Evolutionary conservation across 2,888 invertebrate species (phyloP), one percentile per base, ranked within the genome.

Genomic region (Prenolepis imparis): DNA sequence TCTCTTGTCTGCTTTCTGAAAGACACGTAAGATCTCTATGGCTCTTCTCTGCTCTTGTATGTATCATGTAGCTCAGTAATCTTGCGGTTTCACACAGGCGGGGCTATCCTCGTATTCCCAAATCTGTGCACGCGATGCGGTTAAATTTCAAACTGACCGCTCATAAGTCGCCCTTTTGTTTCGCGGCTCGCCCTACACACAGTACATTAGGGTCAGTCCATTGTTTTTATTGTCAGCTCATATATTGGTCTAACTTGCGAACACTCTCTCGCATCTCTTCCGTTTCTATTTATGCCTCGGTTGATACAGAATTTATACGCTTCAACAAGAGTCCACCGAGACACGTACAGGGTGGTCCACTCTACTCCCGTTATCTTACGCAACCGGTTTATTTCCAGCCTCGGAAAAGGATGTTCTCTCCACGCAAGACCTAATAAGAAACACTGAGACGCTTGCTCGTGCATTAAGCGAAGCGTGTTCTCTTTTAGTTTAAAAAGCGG

Each of bases 111-210:
- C 87, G 83, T 88, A 88, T 81, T 84, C 77, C 73, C 68, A 78
- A 87, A 78, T 88, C 83, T 84, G 85, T 78, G 77, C 75, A 88
- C 81, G 85, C 84, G 83, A 88, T 88, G 87, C 87, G 84, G 67
- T 86, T 86, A 86, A 88, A 85, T 87, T 89, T 88, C 87, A 86
- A 86, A 81, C 86, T 87, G 87, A 85, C 88, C 86, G 82, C 84
- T 88, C 87, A 86, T 88, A 86, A 88, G 83, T 78, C 80, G 52
- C 81, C 84, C 89, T 84, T n/a, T 89, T 89, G 87, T 89, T 86
- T 85, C 67, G 70, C 64, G 82, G 83, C 83, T 84, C 87, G 87
- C 77, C 84, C n/a, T 67, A 77, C 67, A 67, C 75, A n/a, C n/a
- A n/a, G 82, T 87, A 74, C 88, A 86, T 86, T 87, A 84, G 86